A percentile compares a stretch with the other conserved stretches of the same genome.
Evolutionary conservation across 2,113 vertebrate genomes (phyloP).

Genomic region (Himantopus leucocephalus): DNA sequence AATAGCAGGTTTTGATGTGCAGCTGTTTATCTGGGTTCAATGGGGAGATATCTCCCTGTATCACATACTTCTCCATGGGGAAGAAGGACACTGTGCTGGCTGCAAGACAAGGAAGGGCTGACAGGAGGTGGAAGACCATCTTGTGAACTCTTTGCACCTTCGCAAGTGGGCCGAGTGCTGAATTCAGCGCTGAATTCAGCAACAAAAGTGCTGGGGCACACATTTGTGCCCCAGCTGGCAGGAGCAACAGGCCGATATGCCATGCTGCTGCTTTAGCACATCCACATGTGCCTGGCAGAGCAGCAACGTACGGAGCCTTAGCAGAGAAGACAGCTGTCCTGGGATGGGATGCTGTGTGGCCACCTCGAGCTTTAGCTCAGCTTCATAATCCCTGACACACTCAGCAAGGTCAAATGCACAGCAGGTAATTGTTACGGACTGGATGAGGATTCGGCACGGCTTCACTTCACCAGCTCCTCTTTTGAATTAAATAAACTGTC

Average conservation of each 20-base stretch:
- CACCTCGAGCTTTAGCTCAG: background rate
- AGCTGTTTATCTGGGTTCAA: background rate
- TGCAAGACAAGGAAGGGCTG: background rate
- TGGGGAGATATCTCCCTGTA: background rate
- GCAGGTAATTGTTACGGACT: background rate
- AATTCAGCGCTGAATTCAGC: background rate
- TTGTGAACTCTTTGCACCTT: background rate
- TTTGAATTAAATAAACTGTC: background rate
- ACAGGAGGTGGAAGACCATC: background rate
- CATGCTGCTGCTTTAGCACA: background rate
- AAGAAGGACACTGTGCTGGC: background rate
- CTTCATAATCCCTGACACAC: background rate
- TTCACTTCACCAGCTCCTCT: background rate
- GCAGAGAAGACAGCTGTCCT: background rate
- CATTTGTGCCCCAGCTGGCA: background rate
- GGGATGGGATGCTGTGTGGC: background rate
- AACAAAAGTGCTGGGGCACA: background rate
- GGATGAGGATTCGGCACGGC: background rate
- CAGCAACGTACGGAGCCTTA: background rate
- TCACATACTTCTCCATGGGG: background rate
- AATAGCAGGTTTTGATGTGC: background rate
- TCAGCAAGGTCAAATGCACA: background rate
- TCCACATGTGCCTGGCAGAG: background rate
- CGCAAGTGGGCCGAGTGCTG: rapidly evolving
- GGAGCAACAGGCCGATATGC: background rate